A percentile compares a stretch with the other conserved stretches of the same genome.
These are phyloP conservation scores for Entomyzon cyanotis DNA, from an alignment of 2,113 vertebrate species.

Conservation along the genomic window DNA sequence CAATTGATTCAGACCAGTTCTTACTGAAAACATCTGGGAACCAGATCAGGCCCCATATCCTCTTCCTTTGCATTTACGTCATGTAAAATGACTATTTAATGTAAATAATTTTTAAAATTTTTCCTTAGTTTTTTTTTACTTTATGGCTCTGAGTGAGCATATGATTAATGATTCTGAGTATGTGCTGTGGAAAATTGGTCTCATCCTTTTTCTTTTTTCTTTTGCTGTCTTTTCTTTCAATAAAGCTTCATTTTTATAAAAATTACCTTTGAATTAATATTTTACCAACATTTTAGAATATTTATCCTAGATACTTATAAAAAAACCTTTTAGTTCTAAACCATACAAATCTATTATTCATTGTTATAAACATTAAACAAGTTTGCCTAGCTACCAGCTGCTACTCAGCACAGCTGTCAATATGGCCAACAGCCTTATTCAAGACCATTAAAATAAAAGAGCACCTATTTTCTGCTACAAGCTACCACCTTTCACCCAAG, in stretches of 20 bases:
- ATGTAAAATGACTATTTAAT: not conserved
- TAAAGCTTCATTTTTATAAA: not conserved
- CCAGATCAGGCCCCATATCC: not conserved
- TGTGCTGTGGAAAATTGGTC: not conserved
- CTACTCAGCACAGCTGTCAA: slow-evolving; percentile 30
- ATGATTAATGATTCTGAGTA: not conserved
- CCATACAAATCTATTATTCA: not conserved
- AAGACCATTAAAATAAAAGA: slow-evolving; percentile 55
- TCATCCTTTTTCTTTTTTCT: not conserved
- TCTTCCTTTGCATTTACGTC: not conserved
- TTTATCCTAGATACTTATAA: not conserved
- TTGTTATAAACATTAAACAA: slow-evolving; percentile 33
- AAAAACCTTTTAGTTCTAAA: not conserved
- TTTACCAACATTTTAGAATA: not conserved
- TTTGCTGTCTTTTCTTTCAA: slow-evolving; percentile 5
- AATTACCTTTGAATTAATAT: not conserved
- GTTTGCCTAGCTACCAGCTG: slow-evolving; percentile 21
- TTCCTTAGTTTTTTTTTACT: not conserved
- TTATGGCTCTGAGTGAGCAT: not conserved
- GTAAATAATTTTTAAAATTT: not conserved
- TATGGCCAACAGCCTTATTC: slow-evolving; percentile 13
- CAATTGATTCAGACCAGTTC: not conserved
- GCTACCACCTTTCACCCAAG: slow-evolving; percentile 48
- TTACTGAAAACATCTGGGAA: not conserved
- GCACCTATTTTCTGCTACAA: slow-evolving; percentile 47